Base-by-base conservation (phyloP, 2,888 invertebrate species). In the Atethmia centrago region DNA sequence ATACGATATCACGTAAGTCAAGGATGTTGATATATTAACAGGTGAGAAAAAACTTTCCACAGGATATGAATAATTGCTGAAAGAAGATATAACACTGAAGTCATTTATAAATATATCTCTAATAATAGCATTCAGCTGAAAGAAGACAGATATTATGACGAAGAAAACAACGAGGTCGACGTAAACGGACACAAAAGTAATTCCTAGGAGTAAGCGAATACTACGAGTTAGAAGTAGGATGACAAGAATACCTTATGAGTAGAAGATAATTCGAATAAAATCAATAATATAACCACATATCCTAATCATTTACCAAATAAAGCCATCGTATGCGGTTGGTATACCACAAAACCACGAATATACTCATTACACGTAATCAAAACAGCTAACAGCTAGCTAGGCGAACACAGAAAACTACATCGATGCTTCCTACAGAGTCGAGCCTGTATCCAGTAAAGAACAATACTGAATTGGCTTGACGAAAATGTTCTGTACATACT, bases 1-100 rank as follows among this genome's bases (percentile, higher is more conserved):
- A 68, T 53, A 75, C n/a, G 84, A 75, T 78, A 83, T 83, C 83
- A 73, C 56, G 71, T 75, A 77, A 82, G 31, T 59, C 74, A 78
- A 68, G 58, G 65, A 77, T 86, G 74, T 83, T 79, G 74, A 79
- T 71, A 77, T 49, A 83, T 58, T 66, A 70, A 63, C 84, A 82
- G 73, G 71, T 82, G 74, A 77, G 68, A 74, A 82, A 82, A 85
- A 76, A 58, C 74, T 71, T 77, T 82, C 80, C 84, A 74, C 51
- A 71, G 53, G 61, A 72, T 28, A 64, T 71, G 69, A 71, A 72
- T 59, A 83, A 62, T 66, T 65, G 59, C 75, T 79, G 69, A 75
- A 82, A 79, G 28, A 70, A 64, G 73, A 71, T 71, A 65, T 79
- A 79, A 79, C 74, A 47, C 16, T 76, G 65, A 69, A 83, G 66